These are phyloP conservation scores for Hyles lineata DNA, from an alignment of 2,888 invertebrate species.

Conservation along the genomic window DNA sequence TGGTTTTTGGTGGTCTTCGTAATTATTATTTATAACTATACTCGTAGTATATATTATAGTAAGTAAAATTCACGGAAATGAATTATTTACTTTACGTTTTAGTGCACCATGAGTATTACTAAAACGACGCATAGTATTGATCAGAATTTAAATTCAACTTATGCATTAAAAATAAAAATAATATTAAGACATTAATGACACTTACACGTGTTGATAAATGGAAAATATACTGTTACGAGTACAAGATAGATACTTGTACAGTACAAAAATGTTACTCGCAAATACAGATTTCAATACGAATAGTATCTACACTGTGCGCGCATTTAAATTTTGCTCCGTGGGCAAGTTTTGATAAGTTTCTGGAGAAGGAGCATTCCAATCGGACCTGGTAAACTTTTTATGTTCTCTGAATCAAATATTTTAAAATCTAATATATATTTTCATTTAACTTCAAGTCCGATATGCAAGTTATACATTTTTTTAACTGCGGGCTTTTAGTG, in stretches of 20 bases:
- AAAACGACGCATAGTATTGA: too few relatives aligned
- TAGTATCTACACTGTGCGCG: background rate
- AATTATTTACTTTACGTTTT: too few relatives aligned
- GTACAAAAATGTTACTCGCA: constrained; percentile 26
- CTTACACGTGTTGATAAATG: too few relatives aligned
- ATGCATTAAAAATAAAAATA: too few relatives aligned
- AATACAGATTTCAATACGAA: background rate
- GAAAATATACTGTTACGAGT: background rate
- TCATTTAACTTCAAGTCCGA: background rate
- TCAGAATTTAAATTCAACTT: too few relatives aligned
- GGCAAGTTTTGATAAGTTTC: constrained; percentile 23
- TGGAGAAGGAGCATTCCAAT: constrained; percentile 7
- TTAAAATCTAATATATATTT: constrained; percentile 7
- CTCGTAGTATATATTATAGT: too few relatives aligned
- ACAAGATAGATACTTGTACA: background rate
- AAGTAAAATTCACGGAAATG: too few relatives aligned
- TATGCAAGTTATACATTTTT: background rate
- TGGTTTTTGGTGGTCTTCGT: too few relatives aligned
- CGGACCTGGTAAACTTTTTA: background rate
- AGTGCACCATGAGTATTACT: too few relatives aligned
- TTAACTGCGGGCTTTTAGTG: background rate
- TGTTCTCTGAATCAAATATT: constrained; percentile 11
- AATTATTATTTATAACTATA: too few relatives aligned
- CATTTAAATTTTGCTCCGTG: constrained; percentile 21
- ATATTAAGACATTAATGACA: too few relatives aligned